phyloP scores from a whole-genome alignment of 2,888 invertebrate species.

The Sisyra terminalis region DNA sequence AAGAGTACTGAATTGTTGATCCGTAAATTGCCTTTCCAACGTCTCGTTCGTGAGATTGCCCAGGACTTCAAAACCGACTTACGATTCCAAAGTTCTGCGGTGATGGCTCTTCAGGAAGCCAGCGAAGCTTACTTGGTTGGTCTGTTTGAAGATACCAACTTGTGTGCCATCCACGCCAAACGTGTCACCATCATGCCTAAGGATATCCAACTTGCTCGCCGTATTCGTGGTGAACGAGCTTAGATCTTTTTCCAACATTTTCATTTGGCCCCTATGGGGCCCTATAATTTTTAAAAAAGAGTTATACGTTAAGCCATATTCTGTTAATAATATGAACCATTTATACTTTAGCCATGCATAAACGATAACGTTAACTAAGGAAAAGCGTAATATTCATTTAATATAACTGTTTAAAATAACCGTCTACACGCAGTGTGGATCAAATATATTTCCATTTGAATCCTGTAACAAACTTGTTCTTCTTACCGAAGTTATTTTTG shows the following conservation, averaged over 20 bases:
- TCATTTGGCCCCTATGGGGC: not conserved
- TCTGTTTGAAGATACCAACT: conserved; percentile 74
- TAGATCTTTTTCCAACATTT: conserved; percentile 27
- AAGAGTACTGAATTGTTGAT: conserved; percentile 45
- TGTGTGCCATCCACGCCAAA: conserved; percentile 89
- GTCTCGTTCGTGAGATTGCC: too few relatives aligned
- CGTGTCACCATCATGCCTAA: conserved; percentile 90
- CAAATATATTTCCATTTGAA: too few relatives aligned
- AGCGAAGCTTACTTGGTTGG: conserved; percentile 76
- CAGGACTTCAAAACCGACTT: too few relatives aligned
- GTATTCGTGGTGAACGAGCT: conserved; percentile 84
- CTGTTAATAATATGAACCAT: too few relatives aligned
- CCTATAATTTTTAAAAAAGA: not conserved
- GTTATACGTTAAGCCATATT: not conserved
- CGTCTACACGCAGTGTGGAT: too few relatives aligned
- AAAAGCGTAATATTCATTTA: too few relatives aligned
- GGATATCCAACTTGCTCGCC: conserved; percentile 79
- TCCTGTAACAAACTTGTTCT: too few relatives aligned
- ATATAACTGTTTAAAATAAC: too few relatives aligned
- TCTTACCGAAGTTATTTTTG: too few relatives aligned
- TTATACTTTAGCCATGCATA: too few relatives aligned
- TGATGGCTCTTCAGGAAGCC: conserved; percentile 39
- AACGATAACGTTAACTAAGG: too few relatives aligned
- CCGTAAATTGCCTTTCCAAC: conserved; percentile 36
- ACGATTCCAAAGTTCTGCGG: too few relatives aligned